These are phyloP conservation scores for Chesias legatella DNA, from an alignment of 2,888 invertebrate genomes.

Conservation along the genomic window DNA sequence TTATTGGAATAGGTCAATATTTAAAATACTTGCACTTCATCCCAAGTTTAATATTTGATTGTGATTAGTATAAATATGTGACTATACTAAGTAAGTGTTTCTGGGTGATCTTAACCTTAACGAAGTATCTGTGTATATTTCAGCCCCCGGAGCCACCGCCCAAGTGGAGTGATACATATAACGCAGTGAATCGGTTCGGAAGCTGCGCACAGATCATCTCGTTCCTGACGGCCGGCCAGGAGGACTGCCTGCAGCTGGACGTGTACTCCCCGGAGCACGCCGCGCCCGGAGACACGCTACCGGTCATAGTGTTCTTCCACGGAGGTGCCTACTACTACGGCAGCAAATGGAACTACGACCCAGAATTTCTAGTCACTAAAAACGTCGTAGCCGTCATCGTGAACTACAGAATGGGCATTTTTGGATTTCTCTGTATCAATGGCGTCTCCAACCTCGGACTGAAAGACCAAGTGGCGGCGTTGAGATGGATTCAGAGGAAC, in stretches of 20 bases:
- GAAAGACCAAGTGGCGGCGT: constrained; percentile 65
- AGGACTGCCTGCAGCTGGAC: constrained; percentile 64
- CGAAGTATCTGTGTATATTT: constrained; percentile 27
- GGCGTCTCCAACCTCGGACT: constrained; percentile 63
- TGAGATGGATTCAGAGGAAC: constrained; percentile 64
- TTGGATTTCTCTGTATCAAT: constrained; percentile 65
- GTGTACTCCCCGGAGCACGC: constrained; percentile 50
- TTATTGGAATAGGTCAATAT: too few species aligned
- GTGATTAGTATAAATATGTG: too few species aligned
- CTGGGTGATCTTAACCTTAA: too few species aligned
- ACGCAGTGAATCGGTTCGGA: constrained; percentile 46
- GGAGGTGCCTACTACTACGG: constrained; percentile 71
- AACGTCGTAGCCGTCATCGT: constrained; percentile 55
- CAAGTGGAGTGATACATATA: constrained; percentile 52
- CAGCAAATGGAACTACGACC: constrained; percentile 63
- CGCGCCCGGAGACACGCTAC: constrained; percentile 35
- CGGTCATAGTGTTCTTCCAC: constrained; percentile 66
- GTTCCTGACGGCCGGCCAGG: constrained; percentile 47
- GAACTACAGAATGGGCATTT: constrained; percentile 63
- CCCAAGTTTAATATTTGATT: too few species aligned
- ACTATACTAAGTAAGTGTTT: too few species aligned
- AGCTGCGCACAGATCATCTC: constrained; percentile 55
- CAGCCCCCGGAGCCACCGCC: constrained; percentile 53
- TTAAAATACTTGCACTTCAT: too few species aligned
- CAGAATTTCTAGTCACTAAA: constrained; percentile 62